Percentiles rank a stretch among this genome's conserved stretches.
phyloP scores from a whole-genome alignment of 2,113 vertebrate genomes.

The Phylloscopus whistleri region DNA sequence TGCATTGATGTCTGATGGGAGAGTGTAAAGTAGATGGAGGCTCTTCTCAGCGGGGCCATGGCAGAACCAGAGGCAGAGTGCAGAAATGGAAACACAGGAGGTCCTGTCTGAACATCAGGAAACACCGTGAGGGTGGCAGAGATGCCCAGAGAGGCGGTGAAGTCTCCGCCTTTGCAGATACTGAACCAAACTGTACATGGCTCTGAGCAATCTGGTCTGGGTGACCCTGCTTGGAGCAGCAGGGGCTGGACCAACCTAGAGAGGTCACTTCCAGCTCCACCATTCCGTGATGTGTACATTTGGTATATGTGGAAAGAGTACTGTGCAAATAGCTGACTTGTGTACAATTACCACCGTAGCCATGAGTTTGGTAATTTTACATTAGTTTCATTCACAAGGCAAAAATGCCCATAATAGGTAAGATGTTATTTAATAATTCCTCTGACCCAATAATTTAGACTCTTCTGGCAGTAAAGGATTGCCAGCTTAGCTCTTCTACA shows the following conservation, averaged over 20 bases:
- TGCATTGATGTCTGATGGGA: neutral
- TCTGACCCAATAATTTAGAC: neutral
- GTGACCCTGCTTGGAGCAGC: neutral
- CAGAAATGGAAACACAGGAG: neutral
- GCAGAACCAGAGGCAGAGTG: neutral
- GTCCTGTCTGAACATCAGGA: neutral
- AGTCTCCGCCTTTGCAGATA: neutral
- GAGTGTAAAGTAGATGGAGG: neutral
- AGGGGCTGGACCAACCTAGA: neutral
- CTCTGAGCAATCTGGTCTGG: neutral
- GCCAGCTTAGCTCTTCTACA: neutral
- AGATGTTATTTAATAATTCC: neutral
- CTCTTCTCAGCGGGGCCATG: neutral
- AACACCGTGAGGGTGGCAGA: rapidly evolving
- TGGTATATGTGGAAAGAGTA: neutral
- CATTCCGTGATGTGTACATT: neutral
- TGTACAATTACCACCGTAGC: rapidly evolving
- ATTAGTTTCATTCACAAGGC: neutral
- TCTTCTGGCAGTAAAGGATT: neutral
- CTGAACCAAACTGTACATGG: neutral
- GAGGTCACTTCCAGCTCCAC: neutral
- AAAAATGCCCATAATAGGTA: neutral
- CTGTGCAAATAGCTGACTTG: neutral
- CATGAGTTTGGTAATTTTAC: neutral
- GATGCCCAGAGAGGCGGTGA: too few relatives aligned